Evolutionary conservation across 2,113 vertebrate species (phyloP).

Genomic region (Nycticorax nycticorax): DNA sequence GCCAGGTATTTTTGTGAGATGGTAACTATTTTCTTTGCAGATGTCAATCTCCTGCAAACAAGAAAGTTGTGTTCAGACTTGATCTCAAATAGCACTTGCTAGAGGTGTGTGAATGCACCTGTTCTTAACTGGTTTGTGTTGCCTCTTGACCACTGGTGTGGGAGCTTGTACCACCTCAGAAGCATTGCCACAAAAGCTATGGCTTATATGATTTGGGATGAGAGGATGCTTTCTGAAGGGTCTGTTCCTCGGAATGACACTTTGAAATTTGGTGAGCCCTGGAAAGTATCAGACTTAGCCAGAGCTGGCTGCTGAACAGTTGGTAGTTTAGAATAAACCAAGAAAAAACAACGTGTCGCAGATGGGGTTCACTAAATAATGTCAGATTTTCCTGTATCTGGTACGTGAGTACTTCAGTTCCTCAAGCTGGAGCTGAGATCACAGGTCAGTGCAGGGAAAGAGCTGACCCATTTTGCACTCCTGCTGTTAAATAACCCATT

Average conservation of each 20-base stretch:
- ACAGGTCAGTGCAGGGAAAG: not conserved
- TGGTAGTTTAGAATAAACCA: not conserved
- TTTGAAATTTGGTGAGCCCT: not conserved
- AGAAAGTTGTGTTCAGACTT: not conserved
- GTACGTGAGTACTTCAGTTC: not conserved
- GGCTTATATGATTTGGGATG: not conserved
- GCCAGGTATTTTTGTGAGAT: not conserved
- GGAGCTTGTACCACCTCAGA: not conserved
- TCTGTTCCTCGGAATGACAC: not conserved
- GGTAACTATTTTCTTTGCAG: not conserved
- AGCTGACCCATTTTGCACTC: not conserved
- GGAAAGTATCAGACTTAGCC: not conserved
- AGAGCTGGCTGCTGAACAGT: not conserved
- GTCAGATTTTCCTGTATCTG: not conserved
- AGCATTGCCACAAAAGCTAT: not conserved
- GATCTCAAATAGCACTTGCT: not conserved
- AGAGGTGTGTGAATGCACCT: not conserved
- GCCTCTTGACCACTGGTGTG: not conserved
- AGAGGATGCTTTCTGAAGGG: not conserved
- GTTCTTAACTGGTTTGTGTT: not conserved
- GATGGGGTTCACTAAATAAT: not conserved
- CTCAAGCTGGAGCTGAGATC: not conserved
- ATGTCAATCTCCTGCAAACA: not conserved
- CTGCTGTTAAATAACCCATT: not conserved
- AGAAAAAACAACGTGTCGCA: fast-evolving